Conservation (phyloP, 2,113 vertebrate genomes). For the Callipepla californica region DNA sequence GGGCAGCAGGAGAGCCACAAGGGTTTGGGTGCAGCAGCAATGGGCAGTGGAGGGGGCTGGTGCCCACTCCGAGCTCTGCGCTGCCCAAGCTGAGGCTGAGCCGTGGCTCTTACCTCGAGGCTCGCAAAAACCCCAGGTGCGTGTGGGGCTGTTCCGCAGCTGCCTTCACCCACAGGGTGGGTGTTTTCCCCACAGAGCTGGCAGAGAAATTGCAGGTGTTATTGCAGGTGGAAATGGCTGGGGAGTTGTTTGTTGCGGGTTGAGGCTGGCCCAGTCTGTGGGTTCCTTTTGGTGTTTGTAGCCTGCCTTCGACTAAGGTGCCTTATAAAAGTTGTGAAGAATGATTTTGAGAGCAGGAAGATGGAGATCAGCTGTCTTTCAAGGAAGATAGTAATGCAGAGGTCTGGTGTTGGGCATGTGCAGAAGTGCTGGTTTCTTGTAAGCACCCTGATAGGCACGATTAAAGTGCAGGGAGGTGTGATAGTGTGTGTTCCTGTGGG, state of each 20-base stretch:
- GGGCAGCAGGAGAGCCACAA: slow-evolving; percentile 21
- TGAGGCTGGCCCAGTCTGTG: accelerated
- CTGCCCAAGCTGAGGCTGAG: slow-evolving; percentile 73
- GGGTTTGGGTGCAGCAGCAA: slow-evolving; percentile 70
- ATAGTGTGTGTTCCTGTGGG: no score
- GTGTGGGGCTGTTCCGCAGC: neutral
- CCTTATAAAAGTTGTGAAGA: accelerated
- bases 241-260: accelerated
- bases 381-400: accelerated
- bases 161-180: accelerated
- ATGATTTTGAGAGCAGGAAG: neutral
- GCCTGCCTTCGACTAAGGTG: accelerated
- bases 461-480: neutral
- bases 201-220: neutral
- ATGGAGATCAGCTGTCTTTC: accelerated
- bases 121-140: slow-evolving; percentile 75
- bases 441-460: neutral
- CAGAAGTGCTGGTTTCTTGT: neutral
- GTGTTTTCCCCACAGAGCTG: accelerated
- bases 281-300: neutral
- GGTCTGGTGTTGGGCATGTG: accelerated
- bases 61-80: neutral
- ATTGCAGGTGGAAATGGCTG: accelerated
- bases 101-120: slow-evolving; percentile 75
- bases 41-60: slow-evolving; percentile 78